These are phyloP conservation scores for Odontocolon sp. DNA, from an alignment of 2,888 invertebrate genomes.

Conservation along the genomic window DNA sequence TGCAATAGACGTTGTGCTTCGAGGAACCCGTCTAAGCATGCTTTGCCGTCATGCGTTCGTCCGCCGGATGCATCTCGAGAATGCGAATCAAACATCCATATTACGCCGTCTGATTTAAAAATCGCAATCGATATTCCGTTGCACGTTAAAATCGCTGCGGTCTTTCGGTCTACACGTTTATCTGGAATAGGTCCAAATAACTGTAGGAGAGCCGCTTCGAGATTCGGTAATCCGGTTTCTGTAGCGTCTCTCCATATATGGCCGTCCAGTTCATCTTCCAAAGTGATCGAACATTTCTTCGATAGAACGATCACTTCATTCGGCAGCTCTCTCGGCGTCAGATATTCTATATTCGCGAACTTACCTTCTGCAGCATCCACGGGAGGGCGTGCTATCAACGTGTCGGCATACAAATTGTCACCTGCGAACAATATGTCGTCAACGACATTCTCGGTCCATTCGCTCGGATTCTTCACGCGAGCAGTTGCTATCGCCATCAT, in stretches of 20 bases:
- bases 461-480: neutral
- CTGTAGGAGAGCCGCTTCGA: neutral
- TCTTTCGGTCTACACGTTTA: neutral
- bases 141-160: slow-evolving; percentile 6
- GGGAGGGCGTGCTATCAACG: neutral
- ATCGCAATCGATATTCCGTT: neutral
- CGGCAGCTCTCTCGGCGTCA: neutral
- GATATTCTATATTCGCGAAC: neutral
- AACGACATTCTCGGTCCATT: neutral
- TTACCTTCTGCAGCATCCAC: neutral
- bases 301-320: neutral
- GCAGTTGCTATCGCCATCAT: neutral
- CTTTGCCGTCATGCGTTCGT: neutral
- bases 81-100: slow-evolving; percentile 20
- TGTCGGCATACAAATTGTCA: neutral
- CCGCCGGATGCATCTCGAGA: slow-evolving; percentile 5
- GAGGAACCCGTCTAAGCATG: neutral
- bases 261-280: neutral
- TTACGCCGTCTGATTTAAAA: neutral
- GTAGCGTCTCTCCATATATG: neutral
- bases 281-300: neutral
- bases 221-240: neutral
- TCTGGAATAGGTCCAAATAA: neutral
- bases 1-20: neutral
- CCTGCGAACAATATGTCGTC: neutral